A percentile compares a stretch with the other conserved stretches of the same genome.
Conservation (phyloP, 2,113 vertebrate genomes). For the Dendropsophus ebraccatus region DNA sequence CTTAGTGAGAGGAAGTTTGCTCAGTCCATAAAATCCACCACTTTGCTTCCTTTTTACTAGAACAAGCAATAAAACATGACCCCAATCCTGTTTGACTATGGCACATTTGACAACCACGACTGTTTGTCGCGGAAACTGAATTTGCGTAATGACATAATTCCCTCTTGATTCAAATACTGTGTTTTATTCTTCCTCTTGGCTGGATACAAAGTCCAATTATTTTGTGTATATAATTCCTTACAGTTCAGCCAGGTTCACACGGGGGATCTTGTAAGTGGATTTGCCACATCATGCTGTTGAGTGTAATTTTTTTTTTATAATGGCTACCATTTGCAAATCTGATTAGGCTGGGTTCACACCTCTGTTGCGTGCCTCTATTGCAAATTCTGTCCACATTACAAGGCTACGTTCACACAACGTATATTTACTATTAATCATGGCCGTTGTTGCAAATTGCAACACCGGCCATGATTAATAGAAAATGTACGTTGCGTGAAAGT, state of each 20-base stretch:
- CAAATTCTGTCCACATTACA: no score
- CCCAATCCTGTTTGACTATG: not conserved
- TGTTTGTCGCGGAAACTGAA: not conserved
- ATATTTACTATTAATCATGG: no score
- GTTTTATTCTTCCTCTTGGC: not conserved
- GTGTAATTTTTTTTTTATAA: not conserved
- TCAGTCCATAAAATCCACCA: conserved; percentile 4
- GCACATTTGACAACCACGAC: not conserved
- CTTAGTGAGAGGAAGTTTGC: not conserved
- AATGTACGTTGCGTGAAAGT: no score
- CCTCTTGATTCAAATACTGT: not conserved
- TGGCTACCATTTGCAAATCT: not conserved
- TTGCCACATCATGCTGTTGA: not conserved
- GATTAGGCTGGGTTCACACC: no score
- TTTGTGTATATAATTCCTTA: not conserved
- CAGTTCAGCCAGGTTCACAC: not conserved
- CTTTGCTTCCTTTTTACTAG: conserved; percentile 22
- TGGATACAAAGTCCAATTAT: not conserved
- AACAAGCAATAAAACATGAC: conserved; percentile 25
- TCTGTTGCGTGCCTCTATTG: no score
- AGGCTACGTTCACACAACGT: no score
- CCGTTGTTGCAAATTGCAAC: no score
- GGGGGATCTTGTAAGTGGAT: no score
- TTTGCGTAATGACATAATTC: not conserved
- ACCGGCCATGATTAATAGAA: no score